These are phyloP conservation scores for Cheumatopsyche charites DNA, from an alignment of 1,140 invertebrate genomes.

Conservation along the genomic window DNA sequence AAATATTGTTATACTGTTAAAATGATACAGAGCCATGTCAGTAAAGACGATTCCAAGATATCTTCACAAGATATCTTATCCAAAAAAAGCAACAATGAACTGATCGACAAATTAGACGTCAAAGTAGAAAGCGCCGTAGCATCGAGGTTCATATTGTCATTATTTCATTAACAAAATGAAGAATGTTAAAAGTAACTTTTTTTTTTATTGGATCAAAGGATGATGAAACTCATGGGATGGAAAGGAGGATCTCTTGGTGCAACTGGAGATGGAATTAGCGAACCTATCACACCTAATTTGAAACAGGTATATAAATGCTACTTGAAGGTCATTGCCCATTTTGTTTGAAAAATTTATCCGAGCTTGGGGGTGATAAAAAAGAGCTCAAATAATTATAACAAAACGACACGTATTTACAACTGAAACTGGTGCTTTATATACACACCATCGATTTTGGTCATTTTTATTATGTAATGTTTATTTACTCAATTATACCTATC, in stretches of 20 bases:
- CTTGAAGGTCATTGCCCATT: too few relatives aligned
- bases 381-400: too few relatives aligned
- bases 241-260: conserved; percentile 77
- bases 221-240: conserved; percentile 85
- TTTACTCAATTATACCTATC: too few relatives aligned
- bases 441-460: too few relatives aligned
- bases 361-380: too few relatives aligned
- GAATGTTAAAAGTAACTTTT: neutral
- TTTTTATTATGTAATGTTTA: too few relatives aligned
- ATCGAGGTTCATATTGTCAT: conserved; percentile 18
- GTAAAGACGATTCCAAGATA: conserved; percentile 51
- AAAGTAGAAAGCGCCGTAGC: conserved; percentile 53
- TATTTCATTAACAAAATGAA: neutral
- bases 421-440: too few relatives aligned
- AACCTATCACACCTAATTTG: conserved; percentile 57
- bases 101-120: conserved; percentile 46
- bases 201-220: conserved; percentile 57
- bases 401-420: too few relatives aligned
- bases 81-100: neutral
- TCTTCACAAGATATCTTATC: conserved; percentile 50
- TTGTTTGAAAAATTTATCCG: too few relatives aligned
- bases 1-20: conserved; percentile 50
- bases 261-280: conserved; percentile 65
- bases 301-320: conserved; percentile 51
- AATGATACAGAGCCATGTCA: conserved; percentile 54